A percentile compares a stretch with the other conserved stretches of the same genome.
These are phyloP conservation scores for Trissoscelio sp. DNA, from an alignment of 2,888 invertebrate species.

Conservation along the genomic window DNA sequence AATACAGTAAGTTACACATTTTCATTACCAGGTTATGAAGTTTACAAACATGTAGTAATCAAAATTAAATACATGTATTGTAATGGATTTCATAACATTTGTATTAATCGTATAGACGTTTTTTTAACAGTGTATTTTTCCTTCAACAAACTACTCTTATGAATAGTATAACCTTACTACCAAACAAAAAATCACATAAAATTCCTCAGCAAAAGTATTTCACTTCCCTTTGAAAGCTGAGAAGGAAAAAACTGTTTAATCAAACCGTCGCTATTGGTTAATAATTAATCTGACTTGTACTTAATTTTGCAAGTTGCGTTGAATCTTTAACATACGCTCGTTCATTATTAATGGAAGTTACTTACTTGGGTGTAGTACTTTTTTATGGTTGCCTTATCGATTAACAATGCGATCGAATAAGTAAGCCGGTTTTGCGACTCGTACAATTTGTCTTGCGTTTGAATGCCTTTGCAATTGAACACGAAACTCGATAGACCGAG, in stretches of 20 bases:
- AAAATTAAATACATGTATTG: no score
- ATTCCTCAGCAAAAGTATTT: no score
- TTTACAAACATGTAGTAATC: no score
- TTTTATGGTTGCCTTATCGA: constrained; percentile 9
- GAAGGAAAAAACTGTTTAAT: neutral
- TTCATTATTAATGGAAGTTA: constrained; percentile 9
- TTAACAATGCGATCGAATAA: constrained; percentile 1
- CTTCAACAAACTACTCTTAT: no score
- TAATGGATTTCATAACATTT: no score
- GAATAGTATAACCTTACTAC: no score
- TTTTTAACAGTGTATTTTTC: no score
- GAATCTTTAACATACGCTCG: neutral
- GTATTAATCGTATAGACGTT: no score
- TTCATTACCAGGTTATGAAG: no score
- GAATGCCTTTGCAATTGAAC: neutral
- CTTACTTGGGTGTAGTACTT: neutral
- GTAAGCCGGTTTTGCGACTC: neutral
- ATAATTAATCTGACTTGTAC: neutral
- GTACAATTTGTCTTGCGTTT: neutral
- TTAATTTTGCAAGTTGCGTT: neutral
- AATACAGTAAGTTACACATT: no score
- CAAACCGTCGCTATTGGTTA: neutral
- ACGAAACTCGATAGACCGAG: neutral
- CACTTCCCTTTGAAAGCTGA: no score
- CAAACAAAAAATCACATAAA: no score